Evolutionary conservation across 2,888 invertebrate species (phyloP).

Genomic region (Resseliella maxima): DNA sequence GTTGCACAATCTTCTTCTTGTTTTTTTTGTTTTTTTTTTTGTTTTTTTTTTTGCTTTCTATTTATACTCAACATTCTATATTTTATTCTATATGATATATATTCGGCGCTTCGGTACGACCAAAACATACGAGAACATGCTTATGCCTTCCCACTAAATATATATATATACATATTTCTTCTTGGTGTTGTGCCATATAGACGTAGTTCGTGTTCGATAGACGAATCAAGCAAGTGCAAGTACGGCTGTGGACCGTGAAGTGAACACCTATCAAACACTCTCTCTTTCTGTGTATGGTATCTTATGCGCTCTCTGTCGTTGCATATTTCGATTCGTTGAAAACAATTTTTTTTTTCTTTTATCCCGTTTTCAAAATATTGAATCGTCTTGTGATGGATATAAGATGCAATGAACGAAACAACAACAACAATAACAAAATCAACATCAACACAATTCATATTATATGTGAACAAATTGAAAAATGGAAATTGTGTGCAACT

Average conservation of each 20-base stretch:
- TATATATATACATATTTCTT: too few species aligned
- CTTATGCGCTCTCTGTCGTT: background rate
- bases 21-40: background rate
- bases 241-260: background rate
- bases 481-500: background rate
- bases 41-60: background rate
- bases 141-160: constrained; percentile 50
- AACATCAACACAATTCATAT: too few species aligned
- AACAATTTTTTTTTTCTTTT: background rate
- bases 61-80: too few species aligned
- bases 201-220: constrained; percentile 6
- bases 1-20: background rate
- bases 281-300: background rate
- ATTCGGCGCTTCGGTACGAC: background rate
- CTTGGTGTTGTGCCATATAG: background rate
- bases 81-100: too few species aligned
- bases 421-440: background rate
- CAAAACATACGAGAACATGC: constrained; percentile 22
- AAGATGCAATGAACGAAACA: background rate
- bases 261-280: constrained; percentile 34
- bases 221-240: constrained; percentile 44
- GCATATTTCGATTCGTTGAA: constrained; percentile 34
- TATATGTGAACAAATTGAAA: too few species aligned
- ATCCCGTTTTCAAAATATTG: too few species aligned
- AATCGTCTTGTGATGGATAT: background rate